Conservation (phyloP, 53 echinoderm and acorn worm species). For the Holothuria leucospilota region DNA sequence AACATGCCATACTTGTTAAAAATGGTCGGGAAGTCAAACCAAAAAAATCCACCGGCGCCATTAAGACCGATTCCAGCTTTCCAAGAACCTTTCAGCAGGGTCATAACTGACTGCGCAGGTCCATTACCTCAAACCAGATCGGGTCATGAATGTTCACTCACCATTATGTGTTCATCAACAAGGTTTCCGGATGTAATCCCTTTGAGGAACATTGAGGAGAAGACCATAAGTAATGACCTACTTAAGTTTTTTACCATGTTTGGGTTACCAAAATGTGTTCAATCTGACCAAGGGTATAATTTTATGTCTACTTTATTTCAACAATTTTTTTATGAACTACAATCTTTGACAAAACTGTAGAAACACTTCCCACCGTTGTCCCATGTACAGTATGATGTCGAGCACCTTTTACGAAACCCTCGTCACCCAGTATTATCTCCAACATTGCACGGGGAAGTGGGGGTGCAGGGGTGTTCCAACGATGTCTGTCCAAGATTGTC, state of each 20-base stretch:
- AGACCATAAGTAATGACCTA: conserved; percentile 60
- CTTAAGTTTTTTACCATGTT: conserved; percentile 69
- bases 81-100: conserved; percentile 63
- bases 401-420: too few species aligned
- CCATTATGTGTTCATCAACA: conserved; percentile 72
- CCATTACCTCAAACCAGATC: conserved; percentile 62
- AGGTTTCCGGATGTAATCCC: conserved; percentile 81
- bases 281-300: conserved; percentile 62
- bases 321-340: conserved; percentile 57
- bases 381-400: too few species aligned
- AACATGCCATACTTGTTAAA: conserved; percentile 66
- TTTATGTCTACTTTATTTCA: conserved; percentile 62
- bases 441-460: too few species aligned
- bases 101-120: conserved; percentile 68
- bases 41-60: conserved; percentile 59
- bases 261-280: conserved; percentile 58
- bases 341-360: too few species aligned
- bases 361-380: too few species aligned
- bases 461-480: too few species aligned
- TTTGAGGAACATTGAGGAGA: conserved; percentile 63
- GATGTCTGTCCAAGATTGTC: too few species aligned
- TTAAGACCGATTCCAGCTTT: conserved; percentile 66
- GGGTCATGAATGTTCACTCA: conserved; percentile 68
- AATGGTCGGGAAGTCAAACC: conserved; percentile 67
- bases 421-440: too few species aligned